Conservation (phyloP, 2,888 invertebrate species). For the Ophion slaviceki region DNA sequence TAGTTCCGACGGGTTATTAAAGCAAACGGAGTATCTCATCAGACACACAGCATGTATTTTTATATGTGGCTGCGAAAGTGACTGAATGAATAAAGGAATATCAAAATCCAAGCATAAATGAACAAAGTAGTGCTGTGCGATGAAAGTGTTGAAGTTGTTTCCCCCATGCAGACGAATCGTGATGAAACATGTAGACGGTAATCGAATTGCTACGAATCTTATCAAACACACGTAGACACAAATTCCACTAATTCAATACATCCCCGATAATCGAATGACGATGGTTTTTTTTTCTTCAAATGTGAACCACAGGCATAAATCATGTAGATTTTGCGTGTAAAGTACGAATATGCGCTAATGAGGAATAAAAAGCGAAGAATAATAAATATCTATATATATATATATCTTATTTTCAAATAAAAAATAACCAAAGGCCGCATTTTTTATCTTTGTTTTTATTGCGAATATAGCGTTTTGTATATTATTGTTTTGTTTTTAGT, state of each 20-base stretch:
- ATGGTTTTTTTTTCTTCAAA: slow-evolving; percentile 32
- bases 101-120: not conserved
- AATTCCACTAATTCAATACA: slow-evolving; percentile 17
- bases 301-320: slow-evolving; percentile 10
- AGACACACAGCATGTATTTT: too few relatives aligned
- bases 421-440: not conserved
- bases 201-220: slow-evolving; percentile 16
- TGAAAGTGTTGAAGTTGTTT: not conserved
- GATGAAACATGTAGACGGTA: slow-evolving; percentile 17
- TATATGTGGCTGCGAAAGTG: too few relatives aligned
- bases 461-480: slow-evolving; percentile 36
- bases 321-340: slow-evolving; percentile 29
- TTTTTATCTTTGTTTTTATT: slow-evolving; percentile 8
- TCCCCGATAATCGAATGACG: slow-evolving; percentile 39
- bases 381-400: slow-evolving; percentile 43
- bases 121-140: not conserved
- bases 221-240: not conserved
- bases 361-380: not conserved
- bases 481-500: slow-evolving; percentile 28
- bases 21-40: too few relatives aligned
- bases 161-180: not conserved
- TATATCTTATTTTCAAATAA: slow-evolving; percentile 32
- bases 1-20: not conserved
- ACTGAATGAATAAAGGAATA: slow-evolving; percentile 16
- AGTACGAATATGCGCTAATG: slow-evolving; percentile 4